Evolutionary conservation across 1,140 invertebrate genomes (phyloP).

Genomic region (Paramacrobiotus metropolitanus): DNA sequence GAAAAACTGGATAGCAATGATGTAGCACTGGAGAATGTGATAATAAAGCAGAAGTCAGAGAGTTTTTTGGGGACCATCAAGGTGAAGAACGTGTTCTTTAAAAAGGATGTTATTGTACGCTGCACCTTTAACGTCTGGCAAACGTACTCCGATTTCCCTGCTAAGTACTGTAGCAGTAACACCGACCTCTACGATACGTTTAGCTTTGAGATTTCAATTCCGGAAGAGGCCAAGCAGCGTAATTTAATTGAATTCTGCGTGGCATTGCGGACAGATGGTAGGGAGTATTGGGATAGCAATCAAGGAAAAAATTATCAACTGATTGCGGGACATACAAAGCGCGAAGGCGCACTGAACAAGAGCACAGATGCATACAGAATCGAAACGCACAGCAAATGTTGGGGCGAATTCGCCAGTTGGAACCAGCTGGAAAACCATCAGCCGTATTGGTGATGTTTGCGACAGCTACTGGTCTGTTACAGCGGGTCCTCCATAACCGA

Average conservation of each 20-base stretch:
- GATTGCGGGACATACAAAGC: constrained; percentile 15
- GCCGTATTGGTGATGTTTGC: constrained; percentile 53
- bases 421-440: constrained; percentile 36
- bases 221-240: constrained; percentile 28
- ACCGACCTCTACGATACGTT: constrained; percentile 56
- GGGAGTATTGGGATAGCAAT: constrained; percentile 78
- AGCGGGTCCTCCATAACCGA: too few species aligned
- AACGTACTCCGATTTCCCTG: constrained; percentile 45
- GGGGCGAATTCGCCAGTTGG: constrained; percentile 49
- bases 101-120: constrained; percentile 60
- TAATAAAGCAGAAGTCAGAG: constrained; percentile 54
- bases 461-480: too few species aligned
- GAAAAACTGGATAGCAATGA: constrained; percentile 48
- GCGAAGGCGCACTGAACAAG: constrained; percentile 8
- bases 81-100: constrained; percentile 61
- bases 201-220: constrained; percentile 57
- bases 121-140: constrained; percentile 51
- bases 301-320: constrained; percentile 40
- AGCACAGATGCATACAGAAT: constrained; percentile 26
- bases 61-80: constrained; percentile 67
- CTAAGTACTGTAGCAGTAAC: constrained; percentile 35
- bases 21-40: constrained; percentile 74
- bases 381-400: constrained; percentile 28
- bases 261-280: constrained; percentile 40
- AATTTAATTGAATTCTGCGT: constrained; percentile 62